Conservation (phyloP, 1,140 invertebrate genomes). For the Drosophila azteca region DNA sequence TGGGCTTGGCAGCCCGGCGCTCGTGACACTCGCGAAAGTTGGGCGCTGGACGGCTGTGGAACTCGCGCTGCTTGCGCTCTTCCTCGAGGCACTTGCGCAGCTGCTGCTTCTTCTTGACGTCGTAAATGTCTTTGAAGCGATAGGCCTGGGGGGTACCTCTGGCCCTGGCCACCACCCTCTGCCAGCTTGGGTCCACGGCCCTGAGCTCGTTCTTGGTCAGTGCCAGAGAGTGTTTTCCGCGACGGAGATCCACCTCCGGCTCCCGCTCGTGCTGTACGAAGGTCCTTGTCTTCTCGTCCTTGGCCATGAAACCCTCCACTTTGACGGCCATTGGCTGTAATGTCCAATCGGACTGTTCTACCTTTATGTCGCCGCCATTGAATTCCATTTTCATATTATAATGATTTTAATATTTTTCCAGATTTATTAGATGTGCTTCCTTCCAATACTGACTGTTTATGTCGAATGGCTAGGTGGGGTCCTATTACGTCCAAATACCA, state of each 20-base stretch:
- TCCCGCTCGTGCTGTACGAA: too few species aligned
- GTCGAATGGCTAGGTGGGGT: constrained; percentile 5
- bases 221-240: background rate
- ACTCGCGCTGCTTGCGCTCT: constrained; percentile 54
- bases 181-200: background rate
- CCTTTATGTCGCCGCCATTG: background rate
- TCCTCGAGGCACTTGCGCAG: constrained; percentile 19
- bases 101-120: constrained; percentile 41
- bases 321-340: background rate
- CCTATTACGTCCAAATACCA: constrained; percentile 31
- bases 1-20: constrained; percentile 5
- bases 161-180: background rate
- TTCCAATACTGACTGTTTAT: constrained; percentile 15
- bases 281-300: background rate
- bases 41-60: constrained; percentile 68
- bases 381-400: constrained; percentile 13
- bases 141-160: constrained; percentile 43
- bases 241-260: too few species aligned
- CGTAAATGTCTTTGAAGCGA: constrained; percentile 65
- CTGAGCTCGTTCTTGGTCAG: constrained; percentile 9
- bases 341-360: background rate
- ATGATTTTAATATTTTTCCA: constrained; percentile 7
- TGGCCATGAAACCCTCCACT: background rate
- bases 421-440: background rate
- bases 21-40: constrained; percentile 54